Evolutionary conservation across 92 coral and sea anemone genomes (phyloP).

Genomic region (Epizoanthus stellaris): DNA sequence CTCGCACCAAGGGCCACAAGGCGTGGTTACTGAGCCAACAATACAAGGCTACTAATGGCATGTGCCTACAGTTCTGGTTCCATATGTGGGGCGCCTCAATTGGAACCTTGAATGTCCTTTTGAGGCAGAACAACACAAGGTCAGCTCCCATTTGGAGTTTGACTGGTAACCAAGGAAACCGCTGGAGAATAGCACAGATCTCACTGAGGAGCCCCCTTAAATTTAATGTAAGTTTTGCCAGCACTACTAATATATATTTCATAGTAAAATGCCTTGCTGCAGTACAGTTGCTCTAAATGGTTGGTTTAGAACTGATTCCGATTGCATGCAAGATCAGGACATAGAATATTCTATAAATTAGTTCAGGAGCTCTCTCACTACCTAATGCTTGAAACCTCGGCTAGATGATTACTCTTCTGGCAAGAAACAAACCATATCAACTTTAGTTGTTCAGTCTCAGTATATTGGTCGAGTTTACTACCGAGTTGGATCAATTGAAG

Average conservation of each 20-base stretch:
- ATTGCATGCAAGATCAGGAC: too few relatives aligned
- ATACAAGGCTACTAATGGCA: conserved; percentile 84
- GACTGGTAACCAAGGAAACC: conserved; percentile 89
- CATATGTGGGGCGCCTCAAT: conserved; percentile 92
- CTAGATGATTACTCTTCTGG: too few relatives aligned
- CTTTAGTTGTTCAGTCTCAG: too few relatives aligned
- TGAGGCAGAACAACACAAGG: conserved; percentile 79
- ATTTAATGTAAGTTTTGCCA: conserved; percentile 73
- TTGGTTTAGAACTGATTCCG: too few relatives aligned
- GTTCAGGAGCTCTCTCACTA: too few relatives aligned
- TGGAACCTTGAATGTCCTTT: conserved; percentile 83
- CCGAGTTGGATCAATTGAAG: too few relatives aligned
- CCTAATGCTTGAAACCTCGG: too few relatives aligned
- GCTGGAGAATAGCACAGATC: conserved; percentile 92
- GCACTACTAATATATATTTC: too few relatives aligned
- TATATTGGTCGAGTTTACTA: too few relatives aligned
- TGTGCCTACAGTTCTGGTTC: conserved; percentile 97
- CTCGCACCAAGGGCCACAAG: conserved; percentile 94
- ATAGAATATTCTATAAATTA: too few relatives aligned
- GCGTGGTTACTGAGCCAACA: conserved; percentile 94
- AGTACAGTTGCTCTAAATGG: too few relatives aligned
- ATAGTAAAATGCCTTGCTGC: too few relatives aligned
- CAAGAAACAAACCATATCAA: neutral
- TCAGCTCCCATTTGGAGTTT: conserved; percentile 90
- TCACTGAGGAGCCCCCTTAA: conserved; percentile 77